A percentile compares a stretch with the other conserved stretches of the same genome.
Conservation (phyloP, 1,140 invertebrate genomes). For the Eulimnadia texana region DNA sequence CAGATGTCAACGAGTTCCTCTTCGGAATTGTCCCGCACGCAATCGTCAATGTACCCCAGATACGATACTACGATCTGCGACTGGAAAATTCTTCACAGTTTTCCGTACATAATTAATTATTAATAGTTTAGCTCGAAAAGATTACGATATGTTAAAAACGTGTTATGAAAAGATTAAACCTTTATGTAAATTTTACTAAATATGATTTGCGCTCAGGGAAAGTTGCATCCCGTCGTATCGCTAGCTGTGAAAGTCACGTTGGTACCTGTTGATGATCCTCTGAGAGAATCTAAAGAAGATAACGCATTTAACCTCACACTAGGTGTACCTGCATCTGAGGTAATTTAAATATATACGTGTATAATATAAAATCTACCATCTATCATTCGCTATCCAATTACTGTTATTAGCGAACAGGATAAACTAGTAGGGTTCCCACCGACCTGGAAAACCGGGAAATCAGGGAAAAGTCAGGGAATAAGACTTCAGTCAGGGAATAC, state of each 20-base stretch:
- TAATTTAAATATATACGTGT: no score
- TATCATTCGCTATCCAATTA: no score
- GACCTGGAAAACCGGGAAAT: no score
- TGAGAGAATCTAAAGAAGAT: background rate
- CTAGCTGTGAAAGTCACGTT: background rate
- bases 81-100: background rate
- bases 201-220: background rate
- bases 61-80: background rate
- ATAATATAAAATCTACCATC: no score
- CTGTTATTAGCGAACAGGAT: no score
- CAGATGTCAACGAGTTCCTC: background rate
- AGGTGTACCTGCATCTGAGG: background rate
- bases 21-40: background rate
- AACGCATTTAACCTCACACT: background rate
- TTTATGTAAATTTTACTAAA: no score
- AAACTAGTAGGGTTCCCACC: no score
- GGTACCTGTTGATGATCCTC: background rate
- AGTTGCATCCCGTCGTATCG: background rate
- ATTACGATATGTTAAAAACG: no score
- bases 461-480: no score
- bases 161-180: no score
- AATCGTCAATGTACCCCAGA: background rate
- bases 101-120: background rate
- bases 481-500: no score
- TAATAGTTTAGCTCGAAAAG: no score